These are phyloP conservation scores for Eutolmus rufibarbis DNA, from an alignment of 2,888 invertebrate genomes.

Conservation along the genomic window DNA sequence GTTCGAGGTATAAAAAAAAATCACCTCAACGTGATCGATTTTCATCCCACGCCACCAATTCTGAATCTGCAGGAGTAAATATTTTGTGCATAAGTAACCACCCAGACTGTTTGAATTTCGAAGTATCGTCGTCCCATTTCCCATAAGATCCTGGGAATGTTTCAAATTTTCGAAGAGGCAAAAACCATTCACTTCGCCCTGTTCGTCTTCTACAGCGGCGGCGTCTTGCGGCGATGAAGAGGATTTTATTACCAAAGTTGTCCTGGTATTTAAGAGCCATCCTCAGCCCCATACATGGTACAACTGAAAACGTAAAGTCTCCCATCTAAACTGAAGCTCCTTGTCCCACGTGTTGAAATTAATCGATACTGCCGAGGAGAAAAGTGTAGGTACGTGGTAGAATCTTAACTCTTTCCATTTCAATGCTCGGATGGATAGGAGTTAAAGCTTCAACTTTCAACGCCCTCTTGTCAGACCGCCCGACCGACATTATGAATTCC, in stretches of 20 bases:
- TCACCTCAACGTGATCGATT: neutral
- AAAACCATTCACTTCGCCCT: neutral
- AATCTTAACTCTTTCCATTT: slow-evolving; percentile 30
- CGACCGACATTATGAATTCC: slow-evolving; percentile 14
- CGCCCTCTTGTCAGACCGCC: slow-evolving; percentile 7
- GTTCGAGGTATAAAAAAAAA: neutral
- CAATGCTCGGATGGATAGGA: slow-evolving; percentile 2
- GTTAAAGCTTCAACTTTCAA: slow-evolving; percentile 23
- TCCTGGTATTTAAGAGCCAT: neutral
- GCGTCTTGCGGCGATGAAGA: neutral
- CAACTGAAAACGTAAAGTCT: neutral
- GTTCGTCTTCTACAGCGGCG: neutral
- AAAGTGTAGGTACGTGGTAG: neutral
- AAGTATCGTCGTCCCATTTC: neutral
- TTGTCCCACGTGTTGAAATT: slow-evolving; percentile 7
- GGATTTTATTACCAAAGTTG: neutral
- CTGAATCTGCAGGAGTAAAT: neutral
- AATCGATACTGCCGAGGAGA: slow-evolving; percentile 18
- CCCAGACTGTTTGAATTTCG: neutral
- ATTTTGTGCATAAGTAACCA: neutral
- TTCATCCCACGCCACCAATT: neutral
- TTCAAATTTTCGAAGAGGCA: neutral
- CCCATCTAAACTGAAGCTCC: neutral
- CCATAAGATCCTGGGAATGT: neutral
- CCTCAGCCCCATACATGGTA: neutral